Evolutionary conservation across 2,888 invertebrate genomes (phyloP), one percentile per base, ranked within the genome.

Genomic region (Aphodius granarius): DNA sequence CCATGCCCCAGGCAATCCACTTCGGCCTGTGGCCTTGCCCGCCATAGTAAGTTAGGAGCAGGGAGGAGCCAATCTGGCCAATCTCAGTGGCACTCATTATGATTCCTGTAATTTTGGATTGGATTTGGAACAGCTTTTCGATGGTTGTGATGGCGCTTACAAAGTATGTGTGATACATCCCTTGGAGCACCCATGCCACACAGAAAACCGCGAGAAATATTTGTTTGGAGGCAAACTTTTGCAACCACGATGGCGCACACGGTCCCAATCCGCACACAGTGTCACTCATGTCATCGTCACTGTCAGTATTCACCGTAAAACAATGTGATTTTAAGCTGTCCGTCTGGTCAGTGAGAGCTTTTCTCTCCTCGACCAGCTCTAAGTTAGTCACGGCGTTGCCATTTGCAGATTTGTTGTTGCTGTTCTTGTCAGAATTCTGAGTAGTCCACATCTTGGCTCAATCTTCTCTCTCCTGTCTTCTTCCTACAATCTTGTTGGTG

Each of bases 161-260:
- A 86, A 97, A 96, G 87, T 97, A 97, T 65, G 97, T 97, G 87
- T 95, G 95, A 87, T 95, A 97, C 95, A 97, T 97, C 78, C 97
- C 97, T 88, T 93, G 93, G 76, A 93, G 88, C 63, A 96, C 94
- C 93, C 95, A 96, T 73, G 95, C 95, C 82, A 95, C 90, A 83
- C 95, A 92, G 87, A 97, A 97, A 71, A 95, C 94, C 83, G 94
- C 91, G 89, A 97, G 92, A 88, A 97, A 97, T 78, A 94, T 92
- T 84, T 96, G 94, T 81, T 96, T 96, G 76, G 95, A 95, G 77
- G 96, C 95, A 83, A 96, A 94, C 71, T 89, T 90, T 82, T 95
- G 94, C 76, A 93, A 88, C 92, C 93, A 94, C 73, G 89, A 88
- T 0, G 96, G 95, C 78, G 92, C 89, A 83, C 93, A 94, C 74